Evolutionary conservation across 2,113 vertebrate genomes (phyloP), one percentile per base, ranked within the genome.

Genomic region (Pyxicephalus adspersus): DNA sequence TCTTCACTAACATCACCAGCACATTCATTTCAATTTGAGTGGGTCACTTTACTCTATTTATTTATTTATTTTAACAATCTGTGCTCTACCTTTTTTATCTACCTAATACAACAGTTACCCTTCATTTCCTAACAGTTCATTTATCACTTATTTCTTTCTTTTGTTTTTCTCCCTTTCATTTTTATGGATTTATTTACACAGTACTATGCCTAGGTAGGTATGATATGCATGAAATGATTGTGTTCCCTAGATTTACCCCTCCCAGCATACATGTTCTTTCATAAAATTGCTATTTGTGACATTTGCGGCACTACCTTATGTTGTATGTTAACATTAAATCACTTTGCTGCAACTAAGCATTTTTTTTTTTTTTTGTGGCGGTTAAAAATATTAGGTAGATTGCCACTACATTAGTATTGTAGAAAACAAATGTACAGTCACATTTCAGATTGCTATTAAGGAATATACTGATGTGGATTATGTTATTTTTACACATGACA

Each of bases 191-290:
- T 91, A 90, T 85, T 86, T 91, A 64, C 31, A 74, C 91, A 95
- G 92, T 84, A 91, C 91, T 87, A 85, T 94, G 88, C 93, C 92
- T 91, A 94, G 93, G 94, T 95, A 94, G 90, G 94, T 94, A 91
- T 87, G 54, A 64, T 77, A 73, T 54, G 91, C 91, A 90, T 89
- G 88, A 78, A 17, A 23, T 19, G 45, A 78, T n/a, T 34, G 13
- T 31, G 25, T 54, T 38, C 70, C 58, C 22, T n/a, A 73, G 57
- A n/a, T 55, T 19, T n/a, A 74, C 54, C 71, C 54, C 28, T 22
- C 25, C 22, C 58, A 22, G 57, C 57, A 22, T 26, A 72, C 17
- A 31, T 31, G 4, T 52, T 31, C 52, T n/a, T 58, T 28, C 52
- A 73, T 38, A 29, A 23, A 29, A 23, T 17, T 38, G 54, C 54